A percentile compares a stretch with the other conserved stretches of the same genome.
These are phyloP conservation scores for Sula dactylatra DNA, from an alignment of 2,113 vertebrate genomes.

Conservation along the genomic window DNA sequence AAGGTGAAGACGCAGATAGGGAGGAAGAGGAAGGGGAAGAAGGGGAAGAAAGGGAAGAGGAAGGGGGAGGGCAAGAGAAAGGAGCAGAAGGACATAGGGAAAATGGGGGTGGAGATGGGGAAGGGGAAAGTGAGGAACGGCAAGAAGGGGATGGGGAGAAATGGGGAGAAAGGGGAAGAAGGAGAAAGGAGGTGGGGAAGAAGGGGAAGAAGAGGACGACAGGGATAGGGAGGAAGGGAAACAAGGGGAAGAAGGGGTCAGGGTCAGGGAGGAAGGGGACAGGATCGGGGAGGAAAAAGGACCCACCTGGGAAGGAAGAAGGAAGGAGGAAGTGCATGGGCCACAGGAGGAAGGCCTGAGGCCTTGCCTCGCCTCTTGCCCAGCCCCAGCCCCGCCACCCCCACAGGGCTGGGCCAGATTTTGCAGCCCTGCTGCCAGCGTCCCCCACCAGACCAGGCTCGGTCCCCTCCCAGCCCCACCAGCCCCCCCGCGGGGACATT, in stretches of 20 bases:
- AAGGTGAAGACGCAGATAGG: too few relatives aligned
- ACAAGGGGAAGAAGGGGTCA: background rate
- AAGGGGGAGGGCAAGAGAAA: background rate
- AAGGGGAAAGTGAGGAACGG: background rate
- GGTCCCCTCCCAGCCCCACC: fast-evolving
- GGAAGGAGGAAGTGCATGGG: background rate
- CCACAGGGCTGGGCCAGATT: background rate
- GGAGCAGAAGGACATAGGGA: too few relatives aligned
- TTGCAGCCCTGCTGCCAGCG: background rate
- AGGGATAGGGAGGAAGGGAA: too few relatives aligned
- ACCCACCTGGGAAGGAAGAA: background rate
- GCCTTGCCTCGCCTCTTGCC: background rate
- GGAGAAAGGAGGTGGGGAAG: background rate
- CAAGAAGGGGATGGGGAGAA: background rate
- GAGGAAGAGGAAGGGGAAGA: background rate
- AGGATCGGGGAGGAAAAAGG: background rate
- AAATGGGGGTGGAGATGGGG: background rate
- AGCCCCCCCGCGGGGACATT: background rate
- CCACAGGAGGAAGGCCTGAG: background rate
- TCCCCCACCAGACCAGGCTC: background rate
- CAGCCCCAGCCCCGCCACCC: background rate
- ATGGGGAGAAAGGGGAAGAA: background rate
- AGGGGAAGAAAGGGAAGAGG: too few relatives aligned
- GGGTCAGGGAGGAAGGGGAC: background rate
- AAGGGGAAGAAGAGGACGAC: too few relatives aligned